Conservation (phyloP, 2,113 vertebrate genomes). For the Camelus dromedarius region DNA sequence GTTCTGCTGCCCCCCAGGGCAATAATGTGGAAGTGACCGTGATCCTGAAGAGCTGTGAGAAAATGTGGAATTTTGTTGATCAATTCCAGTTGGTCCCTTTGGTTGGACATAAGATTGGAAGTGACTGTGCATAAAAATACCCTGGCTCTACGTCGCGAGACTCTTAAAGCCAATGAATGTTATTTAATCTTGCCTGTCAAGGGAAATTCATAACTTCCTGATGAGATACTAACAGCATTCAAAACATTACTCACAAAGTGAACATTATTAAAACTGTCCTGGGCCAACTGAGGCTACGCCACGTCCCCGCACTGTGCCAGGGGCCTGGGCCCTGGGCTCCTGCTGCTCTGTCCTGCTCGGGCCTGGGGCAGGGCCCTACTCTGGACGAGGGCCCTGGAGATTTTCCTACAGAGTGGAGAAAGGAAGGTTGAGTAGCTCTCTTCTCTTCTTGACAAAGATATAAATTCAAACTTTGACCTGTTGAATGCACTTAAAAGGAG, state of each 20-base stretch:
- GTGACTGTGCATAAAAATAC: constrained; percentile 7
- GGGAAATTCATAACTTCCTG: constrained; percentile 7
- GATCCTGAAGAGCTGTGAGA: background rate
- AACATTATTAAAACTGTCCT: background rate
- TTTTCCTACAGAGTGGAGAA: background rate
- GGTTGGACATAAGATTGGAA: constrained; percentile 21
- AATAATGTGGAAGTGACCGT: background rate
- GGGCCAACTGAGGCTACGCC: background rate
- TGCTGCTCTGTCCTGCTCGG: background rate
- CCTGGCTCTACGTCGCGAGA: background rate
- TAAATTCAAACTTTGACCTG: constrained; percentile 12
- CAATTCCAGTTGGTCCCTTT: background rate
- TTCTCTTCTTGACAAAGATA: constrained; percentile 45
- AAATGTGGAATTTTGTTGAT: background rate
- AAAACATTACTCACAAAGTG: background rate
- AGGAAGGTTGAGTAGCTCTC: constrained; percentile 23
- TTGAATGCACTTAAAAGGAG: constrained; percentile 38
- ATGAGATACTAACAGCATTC: constrained; percentile 30
- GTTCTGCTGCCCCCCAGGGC: background rate
- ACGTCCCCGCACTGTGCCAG: background rate
- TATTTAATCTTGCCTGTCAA: constrained; percentile 14
- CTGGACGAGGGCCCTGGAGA: background rate
- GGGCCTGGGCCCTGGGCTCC: background rate
- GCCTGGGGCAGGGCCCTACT: background rate
- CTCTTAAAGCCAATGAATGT: background rate